phyloP scores from a whole-genome alignment of 2,797 vertebrate species.

The Lacerta agilis region DNA sequence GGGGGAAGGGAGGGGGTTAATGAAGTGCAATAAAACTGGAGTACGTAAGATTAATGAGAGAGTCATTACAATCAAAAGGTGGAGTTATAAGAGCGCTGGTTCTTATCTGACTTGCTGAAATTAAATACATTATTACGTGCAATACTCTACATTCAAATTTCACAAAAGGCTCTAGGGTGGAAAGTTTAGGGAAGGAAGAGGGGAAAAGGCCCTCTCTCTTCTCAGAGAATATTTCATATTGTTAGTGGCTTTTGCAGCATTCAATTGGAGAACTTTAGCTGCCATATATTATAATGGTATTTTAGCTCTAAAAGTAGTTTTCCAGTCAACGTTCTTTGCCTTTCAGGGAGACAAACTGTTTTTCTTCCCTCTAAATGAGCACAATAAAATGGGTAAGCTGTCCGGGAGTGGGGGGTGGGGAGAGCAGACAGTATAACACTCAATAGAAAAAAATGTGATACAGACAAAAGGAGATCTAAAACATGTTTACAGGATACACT shows the following conservation, averaged over 20 bases:
- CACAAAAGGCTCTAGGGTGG: conserved; percentile 51
- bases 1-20: conserved; percentile 54
- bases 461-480: conserved; percentile 62
- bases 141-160: conserved; percentile 65
- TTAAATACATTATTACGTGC: conserved; percentile 68
- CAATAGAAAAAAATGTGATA: conserved; percentile 70
- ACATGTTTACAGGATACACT: conserved; percentile 49
- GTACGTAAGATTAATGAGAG: conserved; percentile 64
- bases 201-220: conserved; percentile 47
- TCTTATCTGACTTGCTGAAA: conserved; percentile 62
- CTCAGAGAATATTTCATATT: conserved; percentile 63
- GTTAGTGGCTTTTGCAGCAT: conserved; percentile 64
- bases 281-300: conserved; percentile 66
- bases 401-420: conserved; percentile 36
- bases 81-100: conserved; percentile 61
- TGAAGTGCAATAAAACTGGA: conserved; percentile 71
- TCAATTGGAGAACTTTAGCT: conserved; percentile 72
- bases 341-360: conserved; percentile 73
- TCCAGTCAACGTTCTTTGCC: conserved; percentile 64
- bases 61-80: conserved; percentile 68
- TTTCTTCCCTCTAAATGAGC: conserved; percentile 72
- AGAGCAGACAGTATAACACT: conserved; percentile 63
- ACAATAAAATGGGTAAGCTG: conserved; percentile 71
- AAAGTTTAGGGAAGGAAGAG: conserved; percentile 39
- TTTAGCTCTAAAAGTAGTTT: conserved; percentile 71